These are phyloP conservation scores for Lophotriccus pileatus DNA, from an alignment of 2,797 vertebrate species.

Conservation along the genomic window DNA sequence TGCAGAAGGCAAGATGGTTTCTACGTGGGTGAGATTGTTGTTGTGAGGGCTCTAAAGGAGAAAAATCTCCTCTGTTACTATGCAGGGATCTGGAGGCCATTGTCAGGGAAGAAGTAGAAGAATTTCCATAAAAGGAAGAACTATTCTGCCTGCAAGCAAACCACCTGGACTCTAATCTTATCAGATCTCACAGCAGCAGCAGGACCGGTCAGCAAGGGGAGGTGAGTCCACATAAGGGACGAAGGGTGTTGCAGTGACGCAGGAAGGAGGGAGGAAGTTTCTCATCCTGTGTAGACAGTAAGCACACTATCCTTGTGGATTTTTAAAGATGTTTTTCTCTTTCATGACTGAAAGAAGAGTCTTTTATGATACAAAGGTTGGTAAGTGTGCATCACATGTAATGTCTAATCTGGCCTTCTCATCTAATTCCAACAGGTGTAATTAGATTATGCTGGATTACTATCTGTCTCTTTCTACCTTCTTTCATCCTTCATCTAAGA, in stretches of 20 bases:
- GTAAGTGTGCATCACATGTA: not conserved
- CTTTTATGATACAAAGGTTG: not conserved
- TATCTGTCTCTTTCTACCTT: not conserved
- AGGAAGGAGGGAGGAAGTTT: not conserved
- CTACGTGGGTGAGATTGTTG: conserved; percentile 58
- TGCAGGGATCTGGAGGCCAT: conserved; percentile 67
- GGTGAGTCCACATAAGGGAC: not conserved
- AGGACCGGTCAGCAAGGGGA: not conserved
- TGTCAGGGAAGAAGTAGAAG: conserved; percentile 61
- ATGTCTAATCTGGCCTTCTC: not conserved
- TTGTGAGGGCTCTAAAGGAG: conserved; percentile 50
- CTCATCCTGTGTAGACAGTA: not conserved
- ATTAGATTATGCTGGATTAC: not conserved
- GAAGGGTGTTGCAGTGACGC: not conserved
- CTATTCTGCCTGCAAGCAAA: conserved; percentile 35
- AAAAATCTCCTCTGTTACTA: conserved; percentile 69
- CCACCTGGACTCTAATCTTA: conserved; percentile 3
- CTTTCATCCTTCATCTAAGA: not conserved
- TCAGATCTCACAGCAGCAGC: not conserved
- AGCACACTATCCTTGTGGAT: accelerated
- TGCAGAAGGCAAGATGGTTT: conserved; percentile 44
- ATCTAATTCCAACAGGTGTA: not conserved
- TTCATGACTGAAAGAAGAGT: not conserved
- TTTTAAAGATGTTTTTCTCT: not conserved
- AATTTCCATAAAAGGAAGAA: conserved; percentile 71